Conservation (phyloP, 2,888 invertebrate genomes). For the Sclerodermus sp. region DNA sequence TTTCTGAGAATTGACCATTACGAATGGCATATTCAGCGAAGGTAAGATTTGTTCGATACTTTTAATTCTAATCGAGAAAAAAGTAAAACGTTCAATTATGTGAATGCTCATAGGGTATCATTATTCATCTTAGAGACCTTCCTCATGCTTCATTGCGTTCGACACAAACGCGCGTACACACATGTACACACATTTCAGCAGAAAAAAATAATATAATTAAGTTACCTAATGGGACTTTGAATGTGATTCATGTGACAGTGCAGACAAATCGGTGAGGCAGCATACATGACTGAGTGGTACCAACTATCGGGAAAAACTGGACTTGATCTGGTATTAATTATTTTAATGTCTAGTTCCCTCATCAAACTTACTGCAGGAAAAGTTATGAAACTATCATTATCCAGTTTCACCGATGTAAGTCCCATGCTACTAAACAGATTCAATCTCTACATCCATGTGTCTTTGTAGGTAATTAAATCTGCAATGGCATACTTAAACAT, state of each 20-base stretch:
- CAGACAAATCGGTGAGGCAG: slow-evolving; percentile 29
- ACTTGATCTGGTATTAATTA: slow-evolving; percentile 33
- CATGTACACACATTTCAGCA: no score
- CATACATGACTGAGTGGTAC: slow-evolving; percentile 45
- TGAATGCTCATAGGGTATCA: no score
- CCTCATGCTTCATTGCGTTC: no score
- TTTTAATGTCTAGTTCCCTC: slow-evolving; percentile 33
- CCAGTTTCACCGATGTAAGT: slow-evolving; percentile 31
- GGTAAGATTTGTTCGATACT: no score
- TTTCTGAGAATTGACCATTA: no score
- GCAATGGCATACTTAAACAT: neutral
- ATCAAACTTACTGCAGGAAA: slow-evolving; percentile 44
- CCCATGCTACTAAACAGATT: neutral
- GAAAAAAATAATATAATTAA: no score
- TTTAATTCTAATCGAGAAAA: no score
- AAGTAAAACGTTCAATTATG: no score
- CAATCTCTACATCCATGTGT: neutral
- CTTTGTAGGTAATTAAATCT: neutral
- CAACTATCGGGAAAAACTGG: slow-evolving; percentile 30
- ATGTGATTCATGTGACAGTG: slow-evolving; percentile 20
- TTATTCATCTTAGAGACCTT: no score
- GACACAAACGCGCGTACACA: no score
- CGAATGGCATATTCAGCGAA: no score
- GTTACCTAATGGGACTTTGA: no score
- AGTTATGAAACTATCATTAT: slow-evolving; percentile 35